Conservation (phyloP, 2,797 vertebrate genomes). For the Ctenosaura bakeri region DNA sequence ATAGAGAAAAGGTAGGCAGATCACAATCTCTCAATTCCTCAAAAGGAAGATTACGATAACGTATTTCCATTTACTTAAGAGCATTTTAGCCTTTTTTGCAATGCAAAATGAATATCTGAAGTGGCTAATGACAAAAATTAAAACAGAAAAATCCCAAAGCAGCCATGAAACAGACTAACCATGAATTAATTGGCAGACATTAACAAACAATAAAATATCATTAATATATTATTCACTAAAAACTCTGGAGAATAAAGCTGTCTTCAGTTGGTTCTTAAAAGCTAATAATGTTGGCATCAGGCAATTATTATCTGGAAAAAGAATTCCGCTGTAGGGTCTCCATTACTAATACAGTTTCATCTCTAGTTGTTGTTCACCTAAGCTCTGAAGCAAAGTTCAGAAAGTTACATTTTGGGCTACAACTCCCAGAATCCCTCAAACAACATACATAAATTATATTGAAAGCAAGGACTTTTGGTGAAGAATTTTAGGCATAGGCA, state of each 20-base stretch:
- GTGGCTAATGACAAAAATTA: not conserved
- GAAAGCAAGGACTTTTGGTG: not conserved
- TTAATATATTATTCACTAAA: constrained; percentile 7
- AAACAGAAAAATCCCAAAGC: not conserved
- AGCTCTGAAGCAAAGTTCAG: not conserved
- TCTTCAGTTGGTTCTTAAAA: constrained; percentile 20
- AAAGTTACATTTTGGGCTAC: not conserved
- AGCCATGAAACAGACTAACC: constrained; percentile 14
- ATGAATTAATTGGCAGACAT: not conserved
- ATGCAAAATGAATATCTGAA: not conserved
- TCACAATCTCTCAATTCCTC: not conserved
- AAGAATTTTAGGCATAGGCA: not conserved
- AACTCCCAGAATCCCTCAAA: not conserved
- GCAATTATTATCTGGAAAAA: not conserved
- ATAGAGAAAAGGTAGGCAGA: not conserved
- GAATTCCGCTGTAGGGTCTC: not conserved
- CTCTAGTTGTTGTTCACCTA: not conserved
- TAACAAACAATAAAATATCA: constrained; percentile 30
- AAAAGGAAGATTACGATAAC: not conserved
- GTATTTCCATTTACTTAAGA: constrained; percentile 7
- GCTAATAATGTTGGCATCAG: not conserved
- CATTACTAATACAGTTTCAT: not conserved
- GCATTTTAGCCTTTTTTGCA: not conserved
- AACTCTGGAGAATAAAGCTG: constrained; percentile 12
- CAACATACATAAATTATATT: too few species aligned